A percentile compares a stretch with the other conserved stretches of the same genome.
phyloP scores from a whole-genome alignment of 2,888 invertebrate species.

The Lymantria dispar region DNA sequence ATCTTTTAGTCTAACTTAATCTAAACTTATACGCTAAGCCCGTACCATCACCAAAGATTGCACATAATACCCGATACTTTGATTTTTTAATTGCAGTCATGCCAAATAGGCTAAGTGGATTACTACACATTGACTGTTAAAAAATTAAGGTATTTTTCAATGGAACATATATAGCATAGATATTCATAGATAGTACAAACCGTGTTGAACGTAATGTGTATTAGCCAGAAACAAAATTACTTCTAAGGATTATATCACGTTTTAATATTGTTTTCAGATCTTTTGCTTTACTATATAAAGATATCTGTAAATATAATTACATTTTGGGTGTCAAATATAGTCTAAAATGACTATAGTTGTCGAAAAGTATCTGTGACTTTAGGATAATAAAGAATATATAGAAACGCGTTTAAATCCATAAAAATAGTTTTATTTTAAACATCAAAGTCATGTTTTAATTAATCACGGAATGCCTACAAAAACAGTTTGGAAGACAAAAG shows the following conservation, averaged over 20 bases:
- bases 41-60: conserved; percentile 90
- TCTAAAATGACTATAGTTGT: no score
- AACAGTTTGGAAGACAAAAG: conserved; percentile 71
- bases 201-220: conserved; percentile 24
- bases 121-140: conserved; percentile 70
- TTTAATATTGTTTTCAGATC: no score
- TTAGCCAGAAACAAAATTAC: no score
- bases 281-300: no score
- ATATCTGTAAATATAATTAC: no score
- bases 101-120: conserved; percentile 52
- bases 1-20: conserved; percentile 51
- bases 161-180: conserved; percentile 53
- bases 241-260: no score
- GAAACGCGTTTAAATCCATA: no score
- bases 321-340: no score
- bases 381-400: no score
- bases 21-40: conserved; percentile 69
- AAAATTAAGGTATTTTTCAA: conserved; percentile 75
- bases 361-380: no score
- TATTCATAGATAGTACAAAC: conserved; percentile 53
- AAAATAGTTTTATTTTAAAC: no score
- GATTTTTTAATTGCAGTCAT: conserved; percentile 81
- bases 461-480: conserved; percentile 54
- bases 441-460: no score
- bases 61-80: conserved; percentile 92